These are phyloP conservation scores for Periplaneta americana DNA, from an alignment of 1,140 invertebrate genomes.

Conservation along the genomic window DNA sequence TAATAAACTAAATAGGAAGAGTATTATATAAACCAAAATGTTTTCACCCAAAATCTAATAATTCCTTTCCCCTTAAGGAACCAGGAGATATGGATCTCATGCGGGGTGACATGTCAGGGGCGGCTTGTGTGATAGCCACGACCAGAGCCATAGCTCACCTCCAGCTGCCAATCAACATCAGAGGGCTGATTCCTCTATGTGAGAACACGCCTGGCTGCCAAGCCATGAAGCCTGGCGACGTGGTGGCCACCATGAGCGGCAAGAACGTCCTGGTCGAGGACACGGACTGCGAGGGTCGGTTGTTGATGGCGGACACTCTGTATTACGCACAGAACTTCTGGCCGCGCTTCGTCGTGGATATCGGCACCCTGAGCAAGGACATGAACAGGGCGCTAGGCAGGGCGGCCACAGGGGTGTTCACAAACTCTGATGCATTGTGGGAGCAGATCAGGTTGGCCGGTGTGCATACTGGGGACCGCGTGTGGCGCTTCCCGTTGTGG, in stretches of 20 bases:
- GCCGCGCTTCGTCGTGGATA: conserved; percentile 62
- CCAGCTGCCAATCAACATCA: conserved; percentile 66
- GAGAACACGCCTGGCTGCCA: conserved; percentile 83
- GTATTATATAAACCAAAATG: too few relatives aligned
- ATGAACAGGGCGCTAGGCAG: conserved; percentile 44
- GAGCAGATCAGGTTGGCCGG: conserved; percentile 43
- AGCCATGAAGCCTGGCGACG: conserved; percentile 83
- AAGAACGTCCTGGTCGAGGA: conserved; percentile 84
- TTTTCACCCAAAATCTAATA: too few relatives aligned
- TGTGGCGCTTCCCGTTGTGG: conserved; percentile 62
- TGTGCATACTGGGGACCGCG: conserved; percentile 51
- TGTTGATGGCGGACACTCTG: conserved; percentile 84
- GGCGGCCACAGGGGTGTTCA: conserved; percentile 49
- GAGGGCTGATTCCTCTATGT: conserved; percentile 63
- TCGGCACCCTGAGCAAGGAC: conserved; percentile 71
- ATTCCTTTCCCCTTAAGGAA: too few relatives aligned
- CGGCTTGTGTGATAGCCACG: conserved; percentile 68
- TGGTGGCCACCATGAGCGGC: conserved; percentile 76
- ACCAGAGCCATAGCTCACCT: conserved; percentile 64
- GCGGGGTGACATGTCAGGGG: conserved; percentile 88
- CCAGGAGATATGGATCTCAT: conserved; percentile 71
- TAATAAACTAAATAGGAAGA: too few relatives aligned
- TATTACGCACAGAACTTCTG: conserved; percentile 69
- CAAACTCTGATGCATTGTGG: conserved; percentile 46
- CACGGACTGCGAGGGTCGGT: conserved; percentile 84